These are phyloP conservation scores for Linurgus olivaceus DNA, from an alignment of 2,797 vertebrate genomes.

Conservation along the genomic window DNA sequence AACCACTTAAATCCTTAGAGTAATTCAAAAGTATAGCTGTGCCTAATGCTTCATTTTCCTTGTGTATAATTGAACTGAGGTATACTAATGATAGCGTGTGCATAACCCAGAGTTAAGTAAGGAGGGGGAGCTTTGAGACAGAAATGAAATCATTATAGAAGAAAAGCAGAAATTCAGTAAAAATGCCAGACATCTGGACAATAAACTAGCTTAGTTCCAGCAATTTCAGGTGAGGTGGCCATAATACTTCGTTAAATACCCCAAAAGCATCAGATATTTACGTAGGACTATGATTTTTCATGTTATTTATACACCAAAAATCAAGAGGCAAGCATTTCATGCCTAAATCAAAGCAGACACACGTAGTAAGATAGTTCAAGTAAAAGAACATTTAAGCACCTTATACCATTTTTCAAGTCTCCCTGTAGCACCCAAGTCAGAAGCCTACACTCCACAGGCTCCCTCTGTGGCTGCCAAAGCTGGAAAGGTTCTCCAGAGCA, in stretches of 20 bases:
- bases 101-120: background rate
- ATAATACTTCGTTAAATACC: background rate
- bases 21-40: background rate
- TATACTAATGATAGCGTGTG: background rate
- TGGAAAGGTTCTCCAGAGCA: background rate
- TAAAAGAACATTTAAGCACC: background rate
- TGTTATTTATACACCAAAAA: background rate
- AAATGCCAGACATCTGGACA: background rate
- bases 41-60: background rate
- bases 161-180: background rate
- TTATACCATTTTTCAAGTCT: background rate
- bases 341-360: background rate
- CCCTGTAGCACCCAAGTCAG: background rate
- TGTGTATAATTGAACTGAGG: background rate
- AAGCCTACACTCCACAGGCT: background rate
- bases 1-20: background rate
- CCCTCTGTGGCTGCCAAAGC: background rate
- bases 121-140: background rate
- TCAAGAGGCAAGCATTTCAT: background rate
- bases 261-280: background rate
- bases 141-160: background rate
- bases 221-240: background rate
- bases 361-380: background rate
- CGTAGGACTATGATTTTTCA: background rate
- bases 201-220: background rate